Percentiles rank a stretch among this genome's conserved stretches.
Conservation (phyloP, 2,797 vertebrate species). For the Champsocephalus gunnari region DNA sequence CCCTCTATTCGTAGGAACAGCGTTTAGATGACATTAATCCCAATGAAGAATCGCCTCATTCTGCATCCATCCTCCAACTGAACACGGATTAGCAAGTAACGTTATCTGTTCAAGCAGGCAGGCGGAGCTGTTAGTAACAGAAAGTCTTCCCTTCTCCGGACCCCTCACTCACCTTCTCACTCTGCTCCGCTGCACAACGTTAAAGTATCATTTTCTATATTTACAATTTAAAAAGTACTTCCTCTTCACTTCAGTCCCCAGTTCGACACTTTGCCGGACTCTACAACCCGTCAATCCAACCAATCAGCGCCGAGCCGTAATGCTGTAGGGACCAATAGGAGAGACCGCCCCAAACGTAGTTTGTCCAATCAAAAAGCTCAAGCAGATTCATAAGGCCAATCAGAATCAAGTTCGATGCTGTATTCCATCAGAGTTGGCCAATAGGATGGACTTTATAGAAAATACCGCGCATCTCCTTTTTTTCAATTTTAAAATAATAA, state of each 20-base stretch:
- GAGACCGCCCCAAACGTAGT: neutral
- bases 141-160: neutral
- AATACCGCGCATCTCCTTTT: conserved; percentile 23
- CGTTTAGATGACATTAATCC: neutral
- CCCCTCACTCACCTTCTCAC: conserved; percentile 51
- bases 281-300: conserved; percentile 34
- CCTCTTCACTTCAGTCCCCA: conserved; percentile 64
- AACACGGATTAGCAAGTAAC: conserved; percentile 59
- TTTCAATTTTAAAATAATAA: neutral
- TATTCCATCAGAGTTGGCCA: neutral
- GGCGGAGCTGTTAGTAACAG: conserved; percentile 18
- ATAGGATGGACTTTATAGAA: neutral
- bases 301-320: conserved; percentile 52
- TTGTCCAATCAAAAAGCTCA: conserved; percentile 44
- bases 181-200: conserved; percentile 1
- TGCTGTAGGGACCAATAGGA: conserved; percentile 37
- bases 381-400: conserved; percentile 33
- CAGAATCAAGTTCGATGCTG: neutral
- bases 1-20: fast-evolving
- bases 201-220: conserved; percentile 21
- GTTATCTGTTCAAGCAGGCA: conserved; percentile 2
- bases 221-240: conserved; percentile 69
- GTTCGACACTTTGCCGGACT: conserved; percentile 75
- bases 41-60: neutral
- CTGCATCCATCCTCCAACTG: conserved; percentile 1